Evolutionary conservation across 2,888 invertebrate genomes (phyloP), one percentile per base, ranked within the genome.

Genomic region (Dolichomitus sp.): DNA sequence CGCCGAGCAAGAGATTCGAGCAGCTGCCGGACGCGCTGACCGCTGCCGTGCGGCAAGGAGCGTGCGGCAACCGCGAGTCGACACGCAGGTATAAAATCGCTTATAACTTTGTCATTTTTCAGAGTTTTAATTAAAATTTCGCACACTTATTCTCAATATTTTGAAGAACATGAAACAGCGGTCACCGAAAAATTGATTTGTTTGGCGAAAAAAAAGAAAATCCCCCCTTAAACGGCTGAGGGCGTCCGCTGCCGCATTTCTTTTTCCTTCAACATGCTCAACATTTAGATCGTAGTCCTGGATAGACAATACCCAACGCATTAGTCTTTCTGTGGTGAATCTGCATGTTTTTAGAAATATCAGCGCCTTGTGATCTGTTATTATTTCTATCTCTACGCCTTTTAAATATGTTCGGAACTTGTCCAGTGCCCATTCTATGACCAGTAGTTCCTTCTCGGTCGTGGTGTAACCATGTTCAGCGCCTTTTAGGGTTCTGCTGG

Each of bases 391-490:
- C 2, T 1, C 23, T 1, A 76, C 42, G 12, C 81, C 76, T 12
- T 54, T 19, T 0, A 76, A 37, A 23, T 54, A 76, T 9, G 65
- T 76, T 3, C 76, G 1, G 12, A 68, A 81, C 23, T 76, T 81
- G 0, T 7, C 7, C 9, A 81, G 11, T 2, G 63, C 74, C 48
- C 48, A 63, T 0, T 70, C 57, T 2, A 81, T 70, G 4, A 65
- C 81, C 11, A 76, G 9, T 27, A 70, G 11, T 52, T 76, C 81
- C 9, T 76, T 81, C 14, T 76, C 81, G 1, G 76, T 81, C 0
- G 66, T 72, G 3, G 48, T 59, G 19, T 75, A 75, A 0, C 50
- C 48, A 0, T 75, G 14, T 17, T 80, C 69, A 3, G 61, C 72
- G 0, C 68, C 52, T 37, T 45, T 69, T 1, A 75, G 27, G 1